These are phyloP conservation scores for Adelges cooleyi DNA, from an alignment of 1,140 invertebrate species.

Conservation along the genomic window DNA sequence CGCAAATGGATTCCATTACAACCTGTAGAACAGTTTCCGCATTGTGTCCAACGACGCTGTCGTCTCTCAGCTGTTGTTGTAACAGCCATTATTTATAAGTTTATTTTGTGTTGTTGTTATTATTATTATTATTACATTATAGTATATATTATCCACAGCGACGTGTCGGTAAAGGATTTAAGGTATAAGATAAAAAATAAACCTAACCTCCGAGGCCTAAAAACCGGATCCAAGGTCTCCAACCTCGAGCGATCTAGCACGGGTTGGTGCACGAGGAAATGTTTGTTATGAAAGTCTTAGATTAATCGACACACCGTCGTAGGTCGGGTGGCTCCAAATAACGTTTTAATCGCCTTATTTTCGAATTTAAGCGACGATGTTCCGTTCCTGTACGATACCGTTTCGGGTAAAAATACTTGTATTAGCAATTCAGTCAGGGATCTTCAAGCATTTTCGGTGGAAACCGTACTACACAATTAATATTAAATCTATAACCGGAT, in stretches of 20 bases:
- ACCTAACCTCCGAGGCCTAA: neutral
- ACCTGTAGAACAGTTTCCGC: neutral
- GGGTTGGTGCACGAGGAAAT: no score
- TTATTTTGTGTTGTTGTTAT: neutral
- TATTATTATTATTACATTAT: neutral
- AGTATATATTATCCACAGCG: neutral
- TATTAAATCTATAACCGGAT: no score
- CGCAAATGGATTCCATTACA: neutral
- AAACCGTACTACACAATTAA: no score
- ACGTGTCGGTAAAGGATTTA: neutral
- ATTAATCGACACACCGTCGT: neutral
- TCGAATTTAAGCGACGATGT: no score
- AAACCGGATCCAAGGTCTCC: neutral
- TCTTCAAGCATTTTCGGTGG: no score
- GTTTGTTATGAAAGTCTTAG: neutral
- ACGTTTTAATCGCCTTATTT: neutral
- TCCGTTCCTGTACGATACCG: no score
- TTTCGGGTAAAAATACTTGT: no score
- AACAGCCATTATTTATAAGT: neutral
- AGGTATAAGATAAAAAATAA: neutral
- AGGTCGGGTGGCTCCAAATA: neutral
- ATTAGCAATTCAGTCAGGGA: no score
- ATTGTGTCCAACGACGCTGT: neutral
- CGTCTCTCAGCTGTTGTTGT: neutral
- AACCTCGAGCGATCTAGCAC: no score